Conservation (phyloP, 2,888 invertebrate species). For the Lymantria dispar region DNA sequence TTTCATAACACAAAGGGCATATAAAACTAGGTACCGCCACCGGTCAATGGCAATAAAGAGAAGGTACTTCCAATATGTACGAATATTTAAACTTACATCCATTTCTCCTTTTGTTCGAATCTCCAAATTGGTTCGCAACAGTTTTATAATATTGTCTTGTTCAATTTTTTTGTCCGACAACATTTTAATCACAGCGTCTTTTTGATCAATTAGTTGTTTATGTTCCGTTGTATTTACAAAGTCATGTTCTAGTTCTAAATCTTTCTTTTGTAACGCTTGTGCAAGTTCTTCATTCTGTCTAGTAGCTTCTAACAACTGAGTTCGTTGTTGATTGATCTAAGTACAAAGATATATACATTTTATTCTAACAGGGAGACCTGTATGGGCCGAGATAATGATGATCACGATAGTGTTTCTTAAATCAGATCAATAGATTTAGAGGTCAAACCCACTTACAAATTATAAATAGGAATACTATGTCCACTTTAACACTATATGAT, state of each 20-base stretch:
- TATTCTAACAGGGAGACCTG: too few species aligned
- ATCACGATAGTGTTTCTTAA: too few species aligned
- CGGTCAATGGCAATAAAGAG: too few species aligned
- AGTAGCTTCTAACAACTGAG: conserved; percentile 48
- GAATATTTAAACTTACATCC: conserved; percentile 41
- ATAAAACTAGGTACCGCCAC: too few species aligned
- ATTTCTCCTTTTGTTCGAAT: conserved; percentile 52
- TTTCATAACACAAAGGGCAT: too few species aligned
- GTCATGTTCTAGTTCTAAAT: conserved; percentile 45
- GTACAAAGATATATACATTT: not conserved
- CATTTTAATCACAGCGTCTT: conserved; percentile 52
- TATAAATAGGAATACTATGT: too few species aligned
- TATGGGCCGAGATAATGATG: too few species aligned
- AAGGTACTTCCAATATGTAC: not conserved
- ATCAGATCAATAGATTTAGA: too few species aligned
- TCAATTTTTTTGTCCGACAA: conserved; percentile 63
- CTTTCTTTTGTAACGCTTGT: conserved; percentile 53
- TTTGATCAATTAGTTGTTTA: conserved; percentile 47
- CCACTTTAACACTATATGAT: too few species aligned
- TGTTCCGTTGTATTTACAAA: conserved; percentile 41
- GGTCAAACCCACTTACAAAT: too few species aligned
- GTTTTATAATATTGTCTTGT: conserved; percentile 59
- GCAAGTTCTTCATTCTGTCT: conserved; percentile 50
- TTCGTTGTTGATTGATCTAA: conserved; percentile 56
- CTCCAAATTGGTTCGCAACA: conserved; percentile 59